These are phyloP conservation scores for Cyclargus thomasi DNA, from an alignment of 1,140 invertebrate species.

Conservation along the genomic window DNA sequence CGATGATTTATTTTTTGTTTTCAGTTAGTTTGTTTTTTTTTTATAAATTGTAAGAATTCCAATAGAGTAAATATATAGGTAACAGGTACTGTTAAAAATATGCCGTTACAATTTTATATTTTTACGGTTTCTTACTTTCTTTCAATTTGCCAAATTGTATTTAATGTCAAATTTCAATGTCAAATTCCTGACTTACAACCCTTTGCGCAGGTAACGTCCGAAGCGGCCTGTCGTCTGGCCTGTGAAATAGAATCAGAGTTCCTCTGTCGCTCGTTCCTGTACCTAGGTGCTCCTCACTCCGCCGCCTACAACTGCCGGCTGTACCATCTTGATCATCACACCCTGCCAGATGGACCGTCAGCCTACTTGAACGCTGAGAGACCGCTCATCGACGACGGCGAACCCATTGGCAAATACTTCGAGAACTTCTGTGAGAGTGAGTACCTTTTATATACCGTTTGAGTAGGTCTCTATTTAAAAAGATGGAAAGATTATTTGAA, in stretches of 20 bases:
- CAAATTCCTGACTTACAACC: not conserved
- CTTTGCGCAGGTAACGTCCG: slow-evolving; percentile 80
- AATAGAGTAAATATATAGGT: slow-evolving; percentile 15
- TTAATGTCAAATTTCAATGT: not conserved
- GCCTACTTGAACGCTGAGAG: slow-evolving; percentile 92
- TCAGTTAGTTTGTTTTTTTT: not conserved
- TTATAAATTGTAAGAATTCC: not conserved
- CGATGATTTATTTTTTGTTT: not conserved
- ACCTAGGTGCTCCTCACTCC: slow-evolving; percentile 84
- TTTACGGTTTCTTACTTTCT: not conserved
- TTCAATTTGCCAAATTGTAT: not conserved
- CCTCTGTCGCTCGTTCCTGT: slow-evolving; percentile 92
- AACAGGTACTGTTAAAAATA: not conserved
- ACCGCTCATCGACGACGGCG: slow-evolving; percentile 92
- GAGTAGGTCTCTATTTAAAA: too few species aligned
- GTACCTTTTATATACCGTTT: slow-evolving; percentile 34
- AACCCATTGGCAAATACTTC: slow-evolving; percentile 90
- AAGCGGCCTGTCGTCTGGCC: slow-evolving; percentile 88
- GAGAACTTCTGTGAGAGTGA: slow-evolving; percentile 91
- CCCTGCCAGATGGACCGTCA: slow-evolving; percentile 91
- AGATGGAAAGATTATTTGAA: too few species aligned
- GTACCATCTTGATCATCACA: slow-evolving; percentile 94
- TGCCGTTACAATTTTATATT: slow-evolving; percentile 12
- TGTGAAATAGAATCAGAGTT: slow-evolving; percentile 96
- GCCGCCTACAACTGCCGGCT: slow-evolving; percentile 91